Percentiles rank a stretch among this genome's conserved stretches.
Evolutionary conservation across 2,113 vertebrate genomes (phyloP).

Genomic region (Saguinus midas): DNA sequence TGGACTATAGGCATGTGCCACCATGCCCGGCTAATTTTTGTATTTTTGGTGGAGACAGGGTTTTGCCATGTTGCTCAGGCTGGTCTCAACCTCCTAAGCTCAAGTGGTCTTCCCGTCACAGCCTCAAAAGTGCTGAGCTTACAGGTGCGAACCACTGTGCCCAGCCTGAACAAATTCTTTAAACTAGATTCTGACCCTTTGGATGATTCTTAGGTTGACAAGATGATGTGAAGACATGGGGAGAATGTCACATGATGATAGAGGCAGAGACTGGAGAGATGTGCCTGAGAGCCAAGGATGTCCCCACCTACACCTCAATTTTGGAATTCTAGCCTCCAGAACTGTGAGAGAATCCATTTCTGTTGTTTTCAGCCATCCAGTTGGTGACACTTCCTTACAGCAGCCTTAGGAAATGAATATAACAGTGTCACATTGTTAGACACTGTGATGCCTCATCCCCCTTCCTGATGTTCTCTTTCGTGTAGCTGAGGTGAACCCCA

Average conservation of each 20-base stretch:
- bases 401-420: not conserved
- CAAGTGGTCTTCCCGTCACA: too few species aligned
- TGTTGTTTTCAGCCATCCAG: not conserved
- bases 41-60: too few species aligned
- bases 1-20: too few species aligned
- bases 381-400: not conserved
- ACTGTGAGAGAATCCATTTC: not conserved
- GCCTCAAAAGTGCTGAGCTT: too few species aligned
- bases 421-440: not conserved
- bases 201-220: too few species aligned
- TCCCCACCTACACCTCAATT: not conserved
- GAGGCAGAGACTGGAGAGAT: not conserved
- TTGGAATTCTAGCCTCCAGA: not conserved
- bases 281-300: not conserved
- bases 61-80: too few species aligned
- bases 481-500: not conserved
- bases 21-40: too few species aligned
- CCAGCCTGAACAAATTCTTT: too few species aligned
- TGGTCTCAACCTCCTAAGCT: too few species aligned
- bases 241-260: not conserved
- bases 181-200: too few species aligned
- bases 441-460: not conserved
- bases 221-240: not conserved
- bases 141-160: too few species aligned
- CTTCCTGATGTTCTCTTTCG: not conserved